Base-by-base conservation (phyloP, 2,888 invertebrate genomes). In the Corythucha ciliata region DNA sequence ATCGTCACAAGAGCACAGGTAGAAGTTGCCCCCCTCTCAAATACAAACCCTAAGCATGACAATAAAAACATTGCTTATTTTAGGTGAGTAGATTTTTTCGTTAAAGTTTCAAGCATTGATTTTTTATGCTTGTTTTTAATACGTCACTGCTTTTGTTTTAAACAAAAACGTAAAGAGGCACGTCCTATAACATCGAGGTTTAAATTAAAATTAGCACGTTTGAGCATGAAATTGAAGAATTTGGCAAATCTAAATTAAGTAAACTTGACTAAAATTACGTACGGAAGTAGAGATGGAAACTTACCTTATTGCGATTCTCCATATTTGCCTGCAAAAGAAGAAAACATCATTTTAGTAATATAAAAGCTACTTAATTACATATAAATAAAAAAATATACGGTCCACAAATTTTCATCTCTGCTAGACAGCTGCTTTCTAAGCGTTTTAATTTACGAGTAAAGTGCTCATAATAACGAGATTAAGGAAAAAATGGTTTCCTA, bases 81-180 rank as follows among this genome's bases (percentile, higher is more conserved):
- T 55, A 52, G 55, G 55, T 55, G 55, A 55, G 55, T 55, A 55
- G 55, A 22, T 48, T 45, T 24, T 34, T 42, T 44, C 37, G 37
- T 54, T 52, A 39, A n/a, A n/a, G n/a, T 8, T 36, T 36, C 8
- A 10, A 8, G 7, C 22, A n/a, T 8, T 47, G 14, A 16, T n/a
- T 48, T 27, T 7, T 18, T 26, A 21, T 10, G 26, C 24, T 48
- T 26, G 22, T 3, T 48, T 20, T 20, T 45, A 18, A 45, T 20
- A 14, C 37, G 27, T 29, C 39, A 27, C 39, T 25, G 26, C 48
- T 33, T 37, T 22, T 27, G 22, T 26, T 45, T 45, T 45, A 24
- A 41, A 33, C 18, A 33, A 29, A n/a, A 14, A 33, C 7, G 33
- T 33, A 16, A 16, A 29, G 29, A 29, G 12, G 33, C 33, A 33